Conservation (phyloP, 2,797 vertebrate genomes). For the Cirrhinus mrigala region DNA sequence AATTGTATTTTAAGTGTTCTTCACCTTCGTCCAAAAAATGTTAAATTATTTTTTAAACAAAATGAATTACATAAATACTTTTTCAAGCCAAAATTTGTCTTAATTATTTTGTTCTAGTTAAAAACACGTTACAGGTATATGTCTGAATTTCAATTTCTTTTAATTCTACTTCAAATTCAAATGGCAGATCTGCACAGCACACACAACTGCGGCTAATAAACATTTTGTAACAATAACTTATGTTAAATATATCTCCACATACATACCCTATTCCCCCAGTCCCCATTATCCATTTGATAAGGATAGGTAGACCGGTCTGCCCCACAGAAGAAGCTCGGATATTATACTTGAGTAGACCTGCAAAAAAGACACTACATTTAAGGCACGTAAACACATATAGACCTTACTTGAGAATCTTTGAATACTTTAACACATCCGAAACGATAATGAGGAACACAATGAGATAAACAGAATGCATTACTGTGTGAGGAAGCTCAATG, state of each 20-base stretch:
- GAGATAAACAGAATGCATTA: background rate
- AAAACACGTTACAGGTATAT: background rate
- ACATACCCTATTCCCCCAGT: constrained; percentile 96
- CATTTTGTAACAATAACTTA: background rate
- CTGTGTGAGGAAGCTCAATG: background rate
- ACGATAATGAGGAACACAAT: background rate
- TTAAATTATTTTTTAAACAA: background rate
- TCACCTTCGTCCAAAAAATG: background rate
- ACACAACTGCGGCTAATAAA: background rate
- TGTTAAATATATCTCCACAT: background rate
- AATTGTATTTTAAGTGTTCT: background rate
- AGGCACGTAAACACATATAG: background rate
- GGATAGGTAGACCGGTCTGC: constrained; percentile 44
- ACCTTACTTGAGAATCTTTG: background rate
- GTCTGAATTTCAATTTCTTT: background rate
- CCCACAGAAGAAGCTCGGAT: constrained; percentile 25
- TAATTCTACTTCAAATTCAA: background rate
- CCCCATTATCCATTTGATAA: constrained; percentile 96
- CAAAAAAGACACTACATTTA: background rate
- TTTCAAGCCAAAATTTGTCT: background rate
- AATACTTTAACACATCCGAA: background rate
- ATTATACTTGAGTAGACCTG: constrained; percentile 35
- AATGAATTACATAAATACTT: background rate
- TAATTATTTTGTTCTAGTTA: background rate
- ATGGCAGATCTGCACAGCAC: background rate